Percentiles rank a stretch among this genome's conserved stretches.
phyloP scores from a whole-genome alignment of 2,888 invertebrate species.

The Pantelozetes paolii region DNA sequence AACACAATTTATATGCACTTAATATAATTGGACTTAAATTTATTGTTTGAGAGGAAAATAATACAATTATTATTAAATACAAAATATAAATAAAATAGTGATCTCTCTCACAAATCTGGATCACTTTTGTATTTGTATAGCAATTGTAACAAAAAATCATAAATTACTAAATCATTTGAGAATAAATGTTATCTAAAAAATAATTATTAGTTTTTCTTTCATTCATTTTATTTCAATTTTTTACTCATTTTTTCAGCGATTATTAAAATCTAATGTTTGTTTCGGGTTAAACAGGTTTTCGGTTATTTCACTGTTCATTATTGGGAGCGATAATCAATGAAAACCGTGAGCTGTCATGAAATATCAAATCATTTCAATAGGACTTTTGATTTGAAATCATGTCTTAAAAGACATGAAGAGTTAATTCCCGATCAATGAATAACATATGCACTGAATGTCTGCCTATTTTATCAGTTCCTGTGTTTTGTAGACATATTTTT shows the following conservation, averaged over 20 bases:
- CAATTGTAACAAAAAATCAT: neutral
- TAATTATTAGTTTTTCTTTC: neutral
- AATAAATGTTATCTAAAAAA: neutral
- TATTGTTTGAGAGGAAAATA: neutral
- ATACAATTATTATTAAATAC: neutral
- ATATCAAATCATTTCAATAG: neutral
- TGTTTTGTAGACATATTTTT: too few relatives aligned
- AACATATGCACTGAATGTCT: too few relatives aligned
- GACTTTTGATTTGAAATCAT: neutral
- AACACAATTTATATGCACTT: neutral
- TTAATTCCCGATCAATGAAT: neutral
- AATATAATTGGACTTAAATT: neutral
- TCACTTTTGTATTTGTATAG: neutral
- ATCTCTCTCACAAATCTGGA: neutral
- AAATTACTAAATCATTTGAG: neutral
- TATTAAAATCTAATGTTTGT: neutral
- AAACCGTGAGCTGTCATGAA: neutral
- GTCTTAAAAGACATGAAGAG: neutral
- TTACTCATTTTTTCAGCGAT: neutral
- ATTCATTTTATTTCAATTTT: neutral
- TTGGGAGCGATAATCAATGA: neutral
- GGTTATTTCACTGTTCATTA: neutral
- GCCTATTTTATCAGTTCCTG: too few relatives aligned
- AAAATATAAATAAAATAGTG: neutral
- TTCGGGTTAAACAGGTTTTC: neutral